Base-by-base conservation (phyloP, 1,140 invertebrate species). In the Teleopsis dalmanni region DNA sequence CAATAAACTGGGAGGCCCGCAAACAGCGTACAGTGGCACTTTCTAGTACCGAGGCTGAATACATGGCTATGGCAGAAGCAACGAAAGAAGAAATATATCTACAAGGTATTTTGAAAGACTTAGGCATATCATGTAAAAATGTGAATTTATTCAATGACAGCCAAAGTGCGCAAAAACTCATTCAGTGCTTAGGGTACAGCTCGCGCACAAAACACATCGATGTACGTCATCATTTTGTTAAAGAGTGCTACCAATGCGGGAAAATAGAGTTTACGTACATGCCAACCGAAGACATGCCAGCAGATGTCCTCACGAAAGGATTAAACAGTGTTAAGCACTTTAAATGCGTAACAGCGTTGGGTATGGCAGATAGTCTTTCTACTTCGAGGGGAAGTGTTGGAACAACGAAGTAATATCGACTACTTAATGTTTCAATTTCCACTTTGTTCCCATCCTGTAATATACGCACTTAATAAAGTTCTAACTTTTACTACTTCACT, bases 21-120 rank as follows among this genome's bases (percentile, higher is more conserved):
- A n/a, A n/a, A n/a, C n/a, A n/a, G n/a, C n/a, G n/a, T n/a, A n/a
- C n/a, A n/a, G n/a, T n/a, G n/a, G n/a, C n/a, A n/a, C n/a, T n/a
- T n/a, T n/a, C n/a, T n/a, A n/a, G n/a, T n/a, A n/a, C n/a, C 58
- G 69, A 75, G 54, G 67, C 71, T 0, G 73, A 75, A 53, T 72
- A 70, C 43, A 61, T 73, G 52, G 37, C 37, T 21, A 40, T 40
- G 18, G 22, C 18, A 19, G 37, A 40, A 23, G 37, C 37, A 7
- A 21, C 37, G 22, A 40, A 40, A 23, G 37, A 40, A 23, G 37
- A 14, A 19, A 40, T 41, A 19, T 40, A 40, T 40, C 16, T 40
- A 11, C 22, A 40, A 23, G 16, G 22, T 21, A 40, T 40, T 23
- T 40, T 40, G 19, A 40, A 40, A 40, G 37, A 40, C 18, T 21